phyloP scores from a whole-genome alignment of 2,113 vertebrate species.

The Solea solea region DNA sequence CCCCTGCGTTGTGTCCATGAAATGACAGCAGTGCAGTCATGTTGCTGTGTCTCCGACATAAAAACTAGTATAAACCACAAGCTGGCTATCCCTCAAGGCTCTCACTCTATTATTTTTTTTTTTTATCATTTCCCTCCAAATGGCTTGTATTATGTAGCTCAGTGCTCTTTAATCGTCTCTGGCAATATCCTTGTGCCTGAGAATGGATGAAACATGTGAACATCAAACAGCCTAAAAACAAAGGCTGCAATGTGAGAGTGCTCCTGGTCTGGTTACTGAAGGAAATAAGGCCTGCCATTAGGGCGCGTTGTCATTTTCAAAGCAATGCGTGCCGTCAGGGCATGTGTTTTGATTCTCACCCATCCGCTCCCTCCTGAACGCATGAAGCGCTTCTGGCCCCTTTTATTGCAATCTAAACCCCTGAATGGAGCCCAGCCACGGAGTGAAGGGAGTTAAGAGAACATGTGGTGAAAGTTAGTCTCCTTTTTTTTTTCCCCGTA shows the following conservation, averaged over 20 bases:
- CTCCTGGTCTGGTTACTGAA: conserved; percentile 33
- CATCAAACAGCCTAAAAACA: conserved; percentile 51
- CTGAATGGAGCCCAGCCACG: conserved; percentile 47
- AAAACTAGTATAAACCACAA: conserved; percentile 26
- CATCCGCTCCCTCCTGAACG: conserved; percentile 42
- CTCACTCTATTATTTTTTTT: conserved; percentile 9
- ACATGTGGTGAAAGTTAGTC: conserved; percentile 70
- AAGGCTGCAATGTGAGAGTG: conserved; percentile 27
- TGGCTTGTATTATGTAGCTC: conserved; percentile 47
- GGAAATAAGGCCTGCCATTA: conserved; percentile 40
- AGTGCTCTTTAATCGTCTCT: conserved; percentile 37
- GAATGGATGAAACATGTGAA: conserved; percentile 56
- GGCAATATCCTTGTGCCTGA: conserved; percentile 33
- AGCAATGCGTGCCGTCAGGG: conserved; percentile 26
- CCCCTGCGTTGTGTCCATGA: background rate
- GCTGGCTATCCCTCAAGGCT: conserved; percentile 25
- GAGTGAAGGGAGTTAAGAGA: conserved; percentile 34
- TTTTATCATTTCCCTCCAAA: conserved; percentile 44
- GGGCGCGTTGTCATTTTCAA: conserved; percentile 42
- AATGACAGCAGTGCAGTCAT: background rate
- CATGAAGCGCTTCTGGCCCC: conserved; percentile 55
- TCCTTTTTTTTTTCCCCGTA: conserved; percentile 44
- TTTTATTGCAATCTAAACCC: conserved; percentile 67
- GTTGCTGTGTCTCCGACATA: conserved; percentile 19
- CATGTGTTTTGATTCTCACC: conserved; percentile 59